Evolutionary conservation across 2,888 invertebrate genomes (phyloP).

Genomic region (Monochamus alternatus): DNA sequence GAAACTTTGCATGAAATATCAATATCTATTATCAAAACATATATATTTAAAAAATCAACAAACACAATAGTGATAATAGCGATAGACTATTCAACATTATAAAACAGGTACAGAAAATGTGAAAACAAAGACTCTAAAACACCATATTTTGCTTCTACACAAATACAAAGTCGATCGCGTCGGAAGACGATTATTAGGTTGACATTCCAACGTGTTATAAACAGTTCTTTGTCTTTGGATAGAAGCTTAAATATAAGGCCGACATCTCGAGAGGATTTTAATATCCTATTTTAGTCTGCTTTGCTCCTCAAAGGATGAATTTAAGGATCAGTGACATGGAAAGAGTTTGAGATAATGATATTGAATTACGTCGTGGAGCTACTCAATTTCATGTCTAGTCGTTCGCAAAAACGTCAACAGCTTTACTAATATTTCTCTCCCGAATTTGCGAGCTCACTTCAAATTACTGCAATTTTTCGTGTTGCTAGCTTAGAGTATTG

Average conservation of each 20-base stretch:
- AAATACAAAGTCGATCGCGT: not conserved
- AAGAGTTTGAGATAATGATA: not conserved
- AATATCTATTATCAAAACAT: constrained; percentile 3
- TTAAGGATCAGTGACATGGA: not conserved
- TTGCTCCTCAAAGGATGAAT: not conserved
- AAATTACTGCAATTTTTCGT: too few species aligned
- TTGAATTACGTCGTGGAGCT: not conserved
- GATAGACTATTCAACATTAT: not conserved
- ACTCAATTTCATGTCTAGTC: too few species aligned
- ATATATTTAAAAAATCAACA: constrained; percentile 14
- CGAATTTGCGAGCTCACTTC: too few species aligned
- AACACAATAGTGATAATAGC: not conserved
- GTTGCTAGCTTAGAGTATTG: too few species aligned
- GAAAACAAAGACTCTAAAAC: not conserved
- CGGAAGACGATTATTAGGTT: not conserved
- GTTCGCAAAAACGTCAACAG: too few species aligned
- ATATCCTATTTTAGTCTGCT: not conserved
- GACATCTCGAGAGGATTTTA: not conserved
- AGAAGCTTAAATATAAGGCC: not conserved
- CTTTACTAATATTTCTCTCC: too few species aligned
- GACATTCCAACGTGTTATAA: not conserved
- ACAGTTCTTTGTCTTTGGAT: not conserved
- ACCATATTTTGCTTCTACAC: not conserved
- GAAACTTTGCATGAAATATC: constrained; percentile 14
- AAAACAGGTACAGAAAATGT: constrained; percentile 23